Evolutionary conservation across 1,140 invertebrate genomes (phyloP).

Genomic region (Microplitis demolitor): DNA sequence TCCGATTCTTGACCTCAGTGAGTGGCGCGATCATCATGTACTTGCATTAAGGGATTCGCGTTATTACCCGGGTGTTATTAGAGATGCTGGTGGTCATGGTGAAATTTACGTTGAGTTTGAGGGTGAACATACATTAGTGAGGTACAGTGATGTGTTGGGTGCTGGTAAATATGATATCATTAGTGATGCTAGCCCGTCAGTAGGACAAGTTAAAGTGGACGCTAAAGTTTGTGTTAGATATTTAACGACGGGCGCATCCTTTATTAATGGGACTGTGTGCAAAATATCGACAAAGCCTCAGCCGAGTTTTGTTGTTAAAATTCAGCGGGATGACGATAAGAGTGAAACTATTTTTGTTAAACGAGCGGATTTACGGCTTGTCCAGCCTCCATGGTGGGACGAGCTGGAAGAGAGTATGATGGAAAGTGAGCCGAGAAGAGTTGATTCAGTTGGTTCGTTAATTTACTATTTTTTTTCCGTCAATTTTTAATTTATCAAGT

Average conservation of each 20-base stretch:
- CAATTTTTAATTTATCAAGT: background rate
- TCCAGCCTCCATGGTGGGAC: slow-evolving; percentile 94
- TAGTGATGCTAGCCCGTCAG: slow-evolving; percentile 88
- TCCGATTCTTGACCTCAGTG: slow-evolving; percentile 76
- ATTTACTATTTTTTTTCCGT: background rate
- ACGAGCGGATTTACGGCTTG: slow-evolving; percentile 84
- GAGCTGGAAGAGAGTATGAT: slow-evolving; percentile 77
- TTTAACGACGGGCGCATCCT: slow-evolving; percentile 66
- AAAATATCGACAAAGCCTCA: slow-evolving; percentile 74
- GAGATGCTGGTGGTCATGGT: slow-evolving; percentile 50
- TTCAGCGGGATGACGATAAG: slow-evolving; percentile 61
- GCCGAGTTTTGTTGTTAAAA: slow-evolving; percentile 76
- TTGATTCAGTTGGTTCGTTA: slow-evolving; percentile 46
- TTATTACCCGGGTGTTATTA: slow-evolving; percentile 82
- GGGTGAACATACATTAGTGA: slow-evolving; percentile 66
- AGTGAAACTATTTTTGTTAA: slow-evolving; percentile 69
- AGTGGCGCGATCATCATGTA: slow-evolving; percentile 89
- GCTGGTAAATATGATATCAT: slow-evolving; percentile 86
- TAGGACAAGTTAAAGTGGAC: slow-evolving; percentile 73
- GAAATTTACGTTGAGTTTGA: slow-evolving; percentile 57
- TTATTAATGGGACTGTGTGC: slow-evolving; percentile 83
- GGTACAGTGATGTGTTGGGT: slow-evolving; percentile 75
- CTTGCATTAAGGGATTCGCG: slow-evolving; percentile 81
- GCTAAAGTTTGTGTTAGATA: slow-evolving; percentile 69
- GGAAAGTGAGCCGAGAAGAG: slow-evolving; percentile 45